Base-by-base conservation (phyloP, 2,113 vertebrate genomes). In the Prunella fulvescens region DNA sequence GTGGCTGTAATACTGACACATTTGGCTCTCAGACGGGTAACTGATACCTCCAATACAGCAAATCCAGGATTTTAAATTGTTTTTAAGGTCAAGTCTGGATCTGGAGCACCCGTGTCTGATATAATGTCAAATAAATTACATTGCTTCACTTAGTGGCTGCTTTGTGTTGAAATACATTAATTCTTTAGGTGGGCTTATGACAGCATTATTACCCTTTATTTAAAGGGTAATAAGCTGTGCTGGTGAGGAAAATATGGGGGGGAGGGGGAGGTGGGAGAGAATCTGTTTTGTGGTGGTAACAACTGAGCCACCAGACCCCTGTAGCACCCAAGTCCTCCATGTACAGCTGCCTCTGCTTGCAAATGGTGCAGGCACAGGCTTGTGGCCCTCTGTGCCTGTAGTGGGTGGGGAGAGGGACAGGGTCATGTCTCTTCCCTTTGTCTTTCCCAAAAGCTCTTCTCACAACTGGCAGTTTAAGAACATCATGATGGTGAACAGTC, bases 71-170 rank as follows among this genome's bases (percentile, higher is more conserved):
- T 78, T 78, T n/a, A 67, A 70, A 58, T 84, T 93, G 94, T 88
- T 94, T 77, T 64, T 67, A 86, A 94, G 77, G 91, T 88, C 92
- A 88, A 78, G 88, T 88, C 80, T 84, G 93, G 70, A 66, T 50
- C 79, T 76, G 76, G 86, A 92, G 91, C 86, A 73, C 57, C 82
- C 9, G 1, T 94, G 82, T 94, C 90, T 94, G 83, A 64, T 93
- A 45, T 44, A 66, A 81, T 91, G 92, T 95, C 72, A 92, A 96
- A 96, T 94, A 95, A 96, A 95, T 92, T 83, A 50, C 61, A 6
- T 84, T 86, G 92, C 92, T 95, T 94, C 89, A 67, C 44, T 84
- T 84, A 44, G 83, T 91, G 88, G 83, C 95, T 96, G 65, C 60
- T 91, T 92, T 90, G 92, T 94, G 83, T 78, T 96, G 82, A 91